Conservation (phyloP, 1,140 invertebrate genomes). For the Parasteatoda tepidariorum region DNA sequence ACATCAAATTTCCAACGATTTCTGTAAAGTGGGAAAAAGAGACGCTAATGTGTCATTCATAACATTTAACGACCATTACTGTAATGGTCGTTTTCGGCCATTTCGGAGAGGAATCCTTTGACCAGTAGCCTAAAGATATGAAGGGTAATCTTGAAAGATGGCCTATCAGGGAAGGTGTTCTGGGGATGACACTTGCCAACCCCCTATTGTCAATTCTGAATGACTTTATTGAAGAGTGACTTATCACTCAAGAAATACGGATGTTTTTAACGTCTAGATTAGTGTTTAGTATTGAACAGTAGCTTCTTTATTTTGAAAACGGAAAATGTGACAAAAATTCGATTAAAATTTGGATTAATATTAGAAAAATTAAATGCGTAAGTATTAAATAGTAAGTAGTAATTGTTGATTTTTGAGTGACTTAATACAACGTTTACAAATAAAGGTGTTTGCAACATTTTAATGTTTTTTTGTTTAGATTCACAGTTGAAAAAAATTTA, state of each 20-base stretch:
- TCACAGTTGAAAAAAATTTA: too few relatives aligned
- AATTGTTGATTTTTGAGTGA: too few relatives aligned
- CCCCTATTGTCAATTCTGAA: constrained; percentile 14
- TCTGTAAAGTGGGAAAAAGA: too few relatives aligned
- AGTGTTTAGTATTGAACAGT: background rate
- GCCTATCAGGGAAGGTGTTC: constrained; percentile 35
- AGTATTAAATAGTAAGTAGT: too few relatives aligned
- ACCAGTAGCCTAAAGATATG: constrained; percentile 24
- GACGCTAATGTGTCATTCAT: too few relatives aligned
- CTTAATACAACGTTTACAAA: too few relatives aligned
- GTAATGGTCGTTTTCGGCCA: background rate
- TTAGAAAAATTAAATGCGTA: too few relatives aligned
- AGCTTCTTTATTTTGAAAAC: background rate
- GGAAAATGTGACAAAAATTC: background rate
- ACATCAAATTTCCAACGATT: too few relatives aligned
- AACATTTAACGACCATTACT: too few relatives aligned
- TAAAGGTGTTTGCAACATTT: too few relatives aligned
- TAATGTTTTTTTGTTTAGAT: too few relatives aligned
- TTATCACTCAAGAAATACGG: background rate
- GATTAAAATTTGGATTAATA: too few relatives aligned
- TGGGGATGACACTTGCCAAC: constrained; percentile 12
- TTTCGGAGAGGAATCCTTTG: background rate
- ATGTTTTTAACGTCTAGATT: background rate
- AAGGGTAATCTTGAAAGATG: constrained; percentile 6
- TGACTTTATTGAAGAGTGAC: constrained; percentile 19